Evolutionary conservation across 2,888 invertebrate species (phyloP).

Genomic region (Phortica magna): DNA sequence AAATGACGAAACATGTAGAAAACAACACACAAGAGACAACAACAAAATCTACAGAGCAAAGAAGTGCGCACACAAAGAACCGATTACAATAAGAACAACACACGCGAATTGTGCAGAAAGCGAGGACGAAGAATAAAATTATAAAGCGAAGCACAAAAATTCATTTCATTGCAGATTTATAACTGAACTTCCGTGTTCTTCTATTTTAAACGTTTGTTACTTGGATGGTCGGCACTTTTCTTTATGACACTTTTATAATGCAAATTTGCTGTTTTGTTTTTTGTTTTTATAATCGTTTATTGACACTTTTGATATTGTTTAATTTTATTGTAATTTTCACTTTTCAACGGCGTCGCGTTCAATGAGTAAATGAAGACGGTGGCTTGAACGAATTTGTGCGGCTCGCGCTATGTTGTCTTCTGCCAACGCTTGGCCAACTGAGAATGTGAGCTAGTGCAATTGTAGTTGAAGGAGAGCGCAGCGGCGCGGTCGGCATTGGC

Average conservation of each 20-base stretch:
- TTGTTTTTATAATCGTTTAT: conserved; percentile 35
- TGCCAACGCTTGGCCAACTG: conserved; percentile 26
- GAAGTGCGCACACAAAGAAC: neutral
- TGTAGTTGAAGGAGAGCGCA: neutral
- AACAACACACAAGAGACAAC: conserved; percentile 31
- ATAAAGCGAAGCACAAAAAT: too few species aligned
- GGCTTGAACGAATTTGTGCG: conserved; percentile 7
- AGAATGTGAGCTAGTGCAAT: conserved; percentile 9
- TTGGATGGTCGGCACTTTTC: too few species aligned
- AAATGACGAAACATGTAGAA: conserved; percentile 58
- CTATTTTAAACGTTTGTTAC: too few species aligned
- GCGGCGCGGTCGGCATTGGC: neutral
- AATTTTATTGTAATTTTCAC: conserved; percentile 10
- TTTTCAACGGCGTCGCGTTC: conserved; percentile 22
- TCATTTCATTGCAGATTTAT: too few species aligned
- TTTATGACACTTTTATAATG: neutral
- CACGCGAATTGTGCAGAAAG: neutral
- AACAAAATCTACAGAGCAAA: conserved; percentile 33
- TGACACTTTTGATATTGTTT: neutral
- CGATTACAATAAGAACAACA: neutral
- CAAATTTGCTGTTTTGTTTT: conserved; percentile 22
- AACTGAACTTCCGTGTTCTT: too few species aligned
- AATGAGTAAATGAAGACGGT: conserved; percentile 21
- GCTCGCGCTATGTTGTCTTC: neutral
- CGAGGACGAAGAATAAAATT: neutral